Base-by-base conservation (phyloP, 2,888 invertebrate genomes). In the Germaria angustata region DNA sequence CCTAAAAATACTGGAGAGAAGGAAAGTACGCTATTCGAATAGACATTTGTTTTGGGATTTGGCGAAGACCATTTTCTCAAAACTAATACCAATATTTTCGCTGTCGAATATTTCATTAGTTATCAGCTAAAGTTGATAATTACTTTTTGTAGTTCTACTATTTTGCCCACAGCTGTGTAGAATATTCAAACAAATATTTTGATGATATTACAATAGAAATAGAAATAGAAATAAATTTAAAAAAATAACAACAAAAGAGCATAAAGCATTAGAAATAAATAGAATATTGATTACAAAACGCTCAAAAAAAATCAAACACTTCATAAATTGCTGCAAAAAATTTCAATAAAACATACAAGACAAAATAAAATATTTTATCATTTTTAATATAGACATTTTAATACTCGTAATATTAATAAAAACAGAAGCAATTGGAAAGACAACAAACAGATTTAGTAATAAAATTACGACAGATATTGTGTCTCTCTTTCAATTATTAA, bases 241-340 rank as follows among this genome's bases (percentile, higher is more conserved):
- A 34, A 63, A 46, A 11, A 24, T 13, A 24, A 9, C 1, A 44
- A 44, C 7, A 46, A 59, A 15, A 39, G 6, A 61, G n/a, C 22
- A 66, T 36, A 39, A 39, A 49, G 4, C 8, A 20, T 46, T 8
- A 17, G 8, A 57, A 22, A 20, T 51, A 51, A 17, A 66, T 6
- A 20, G 15, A 41, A 36, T 17, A 69, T 61, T 34, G 15, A 51
- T 20, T 2, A 13, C 36, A 65, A 32, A 71, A 71, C 28, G 22
- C 66, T 44, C 49, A 34, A 2, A 51, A 44, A 41, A 61, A 63
- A 80, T n/a, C 65, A 79, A 75, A 82, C 82, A 82, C 82, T 71
- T 82, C 82, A 82, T 82, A 75, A 79, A 55, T 59, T 79, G 82
- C 82, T 82, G 82, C 82, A 82, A 61, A 68, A n/a, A 61, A 57